Percentiles rank a stretch among this genome's conserved stretches.
Evolutionary conservation across 2,113 vertebrate species (phyloP).

Genomic region (Pituophis catenifer): DNA sequence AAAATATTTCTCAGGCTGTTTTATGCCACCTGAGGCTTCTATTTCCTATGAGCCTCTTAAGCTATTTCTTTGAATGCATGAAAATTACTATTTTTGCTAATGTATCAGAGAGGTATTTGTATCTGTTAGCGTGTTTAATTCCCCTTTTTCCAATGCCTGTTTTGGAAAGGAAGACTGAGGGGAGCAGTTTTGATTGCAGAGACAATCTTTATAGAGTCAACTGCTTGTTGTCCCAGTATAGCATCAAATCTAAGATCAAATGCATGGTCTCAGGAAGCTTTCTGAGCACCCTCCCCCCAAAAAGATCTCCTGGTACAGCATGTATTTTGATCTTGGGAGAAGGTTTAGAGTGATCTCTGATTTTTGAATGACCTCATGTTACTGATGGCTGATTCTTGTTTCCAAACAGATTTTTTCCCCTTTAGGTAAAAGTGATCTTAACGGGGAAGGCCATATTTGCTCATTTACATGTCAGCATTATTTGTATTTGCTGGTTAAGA

Average conservation of each 20-base stretch:
- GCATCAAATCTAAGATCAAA: not conserved
- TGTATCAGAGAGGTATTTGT: not conserved
- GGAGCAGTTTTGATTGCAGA: not conserved
- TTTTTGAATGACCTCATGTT: not conserved
- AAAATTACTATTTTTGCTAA: not conserved
- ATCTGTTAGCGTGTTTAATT: not conserved
- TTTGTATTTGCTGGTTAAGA: not conserved
- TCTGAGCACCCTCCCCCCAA: not conserved
- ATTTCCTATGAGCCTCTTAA: not conserved
- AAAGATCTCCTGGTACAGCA: not conserved
- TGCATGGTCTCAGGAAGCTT: not conserved
- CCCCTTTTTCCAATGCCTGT: not conserved
- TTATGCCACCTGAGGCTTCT: not conserved
- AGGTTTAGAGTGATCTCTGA: not conserved
- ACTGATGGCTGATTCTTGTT: not conserved
- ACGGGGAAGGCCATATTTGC: not conserved
- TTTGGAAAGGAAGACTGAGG: not conserved
- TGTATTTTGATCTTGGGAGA: not conserved
- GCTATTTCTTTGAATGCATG: not conserved
- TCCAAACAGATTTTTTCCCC: not conserved
- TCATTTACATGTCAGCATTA: not conserved
- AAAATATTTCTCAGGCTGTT: not conserved
- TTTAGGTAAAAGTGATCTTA: not conserved
- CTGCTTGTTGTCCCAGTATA: not conserved
- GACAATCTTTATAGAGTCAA: not conserved